phyloP scores from a whole-genome alignment of 2,797 vertebrate genomes.

The Eupleurogrammus muticus region DNA sequence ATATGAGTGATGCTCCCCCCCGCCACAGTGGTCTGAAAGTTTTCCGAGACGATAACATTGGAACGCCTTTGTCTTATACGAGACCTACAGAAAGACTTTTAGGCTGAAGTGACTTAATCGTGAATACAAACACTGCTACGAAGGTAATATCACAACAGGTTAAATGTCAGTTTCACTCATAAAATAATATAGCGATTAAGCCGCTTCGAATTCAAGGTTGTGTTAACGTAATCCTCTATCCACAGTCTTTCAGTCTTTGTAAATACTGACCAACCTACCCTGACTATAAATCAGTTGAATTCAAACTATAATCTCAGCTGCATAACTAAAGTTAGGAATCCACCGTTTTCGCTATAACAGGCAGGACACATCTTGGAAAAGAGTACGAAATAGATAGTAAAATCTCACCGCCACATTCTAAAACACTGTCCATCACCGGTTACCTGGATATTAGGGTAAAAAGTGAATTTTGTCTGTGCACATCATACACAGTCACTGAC shows the following conservation, averaged over 20 bases:
- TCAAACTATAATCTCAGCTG: background rate
- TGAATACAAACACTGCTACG: background rate
- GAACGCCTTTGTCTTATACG: background rate
- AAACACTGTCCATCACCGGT: background rate
- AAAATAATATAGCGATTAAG: background rate
- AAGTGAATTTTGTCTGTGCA: slow-evolving; percentile 8
- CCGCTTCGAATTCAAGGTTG: background rate
- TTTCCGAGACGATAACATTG: slow-evolving; percentile 20
- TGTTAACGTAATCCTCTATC: background rate
- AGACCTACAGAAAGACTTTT: background rate
- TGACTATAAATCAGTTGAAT: background rate
- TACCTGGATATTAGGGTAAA: slow-evolving; percentile 2
- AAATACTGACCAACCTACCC: background rate
- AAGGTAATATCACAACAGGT: background rate
- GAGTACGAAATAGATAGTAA: background rate
- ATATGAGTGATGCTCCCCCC: slow-evolving; percentile 8
- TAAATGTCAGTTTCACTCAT: background rate
- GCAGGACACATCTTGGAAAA: background rate
- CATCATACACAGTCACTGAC: slow-evolving; percentile 41
- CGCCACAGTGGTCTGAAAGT: slow-evolving; percentile 3
- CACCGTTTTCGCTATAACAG: background rate
- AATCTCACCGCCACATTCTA: slow-evolving; percentile 1
- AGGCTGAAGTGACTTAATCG: background rate
- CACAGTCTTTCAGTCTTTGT: background rate
- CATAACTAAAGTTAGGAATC: background rate